These are phyloP conservation scores for Cepphus grylle DNA, from an alignment of 2,113 vertebrate genomes.

Conservation along the genomic window DNA sequence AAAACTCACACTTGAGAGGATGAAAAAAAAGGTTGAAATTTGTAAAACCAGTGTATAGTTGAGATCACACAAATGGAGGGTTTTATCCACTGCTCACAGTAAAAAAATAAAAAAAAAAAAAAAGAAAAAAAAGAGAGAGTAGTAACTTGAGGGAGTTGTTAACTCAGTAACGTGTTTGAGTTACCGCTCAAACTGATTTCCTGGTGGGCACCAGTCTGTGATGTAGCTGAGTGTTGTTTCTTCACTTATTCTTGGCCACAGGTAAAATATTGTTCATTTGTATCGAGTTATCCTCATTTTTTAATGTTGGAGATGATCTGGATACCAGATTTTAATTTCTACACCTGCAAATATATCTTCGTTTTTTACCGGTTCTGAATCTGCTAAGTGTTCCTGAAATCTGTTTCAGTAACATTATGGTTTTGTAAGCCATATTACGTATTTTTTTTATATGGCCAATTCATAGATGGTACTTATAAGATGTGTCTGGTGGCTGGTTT, in stretches of 20 bases:
- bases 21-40: not conserved
- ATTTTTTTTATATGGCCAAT: not conserved
- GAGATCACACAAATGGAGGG: not conserved
- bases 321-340: not conserved
- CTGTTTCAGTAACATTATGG: not conserved
- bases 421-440: not conserved
- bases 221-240: fast-evolving
- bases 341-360: not conserved
- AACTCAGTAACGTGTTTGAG: fast-evolving
- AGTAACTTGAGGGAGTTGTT: not conserved
- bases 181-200: not conserved
- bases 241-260: not conserved
- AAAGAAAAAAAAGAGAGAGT: no score
- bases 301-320: not conserved
- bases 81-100: not conserved
- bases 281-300: not conserved
- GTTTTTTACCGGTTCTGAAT: not conserved
- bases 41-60: fast-evolving
- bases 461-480: fast-evolving
- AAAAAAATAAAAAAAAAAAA: not conserved
- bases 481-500: not conserved
- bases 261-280: not conserved
- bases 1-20: not conserved
- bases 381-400: not conserved
- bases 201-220: not conserved